These are phyloP conservation scores for Urechis unicinctus DNA, from an alignment of 2,888 invertebrate species.

Conservation along the genomic window DNA sequence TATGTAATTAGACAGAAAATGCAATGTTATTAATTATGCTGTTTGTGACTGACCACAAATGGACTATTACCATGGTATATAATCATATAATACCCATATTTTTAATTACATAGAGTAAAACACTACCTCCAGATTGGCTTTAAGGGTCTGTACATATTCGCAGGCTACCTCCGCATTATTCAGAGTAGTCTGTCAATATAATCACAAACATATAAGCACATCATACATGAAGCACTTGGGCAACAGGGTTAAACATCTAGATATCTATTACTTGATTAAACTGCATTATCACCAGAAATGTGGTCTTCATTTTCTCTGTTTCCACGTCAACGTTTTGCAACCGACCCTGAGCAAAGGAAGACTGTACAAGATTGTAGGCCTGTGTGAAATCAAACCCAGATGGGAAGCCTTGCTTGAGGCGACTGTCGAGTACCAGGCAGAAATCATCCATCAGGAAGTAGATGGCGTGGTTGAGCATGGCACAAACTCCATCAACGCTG, in stretches of 20 bases:
- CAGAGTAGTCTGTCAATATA: slow-evolving; percentile 64
- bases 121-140: slow-evolving; percentile 62
- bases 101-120: neutral
- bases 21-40: no score
- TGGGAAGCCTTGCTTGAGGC: slow-evolving; percentile 75
- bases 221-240: neutral
- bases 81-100: no score
- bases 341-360: slow-evolving; percentile 72
- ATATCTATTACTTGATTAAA: neutral
- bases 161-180: slow-evolving; percentile 88
- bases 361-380: slow-evolving; percentile 76
- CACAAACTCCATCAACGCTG: slow-evolving; percentile 92
- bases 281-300: slow-evolving; percentile 65
- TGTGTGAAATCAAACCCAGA: slow-evolving; percentile 54
- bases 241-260: neutral
- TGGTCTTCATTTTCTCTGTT: slow-evolving; percentile 61
- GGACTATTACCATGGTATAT: no score
- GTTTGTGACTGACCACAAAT: no score
- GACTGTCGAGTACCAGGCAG: slow-evolving; percentile 65
- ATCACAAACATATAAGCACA: neutral
- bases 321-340: slow-evolving; percentile 66
- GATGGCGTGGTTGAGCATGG: slow-evolving; percentile 88
- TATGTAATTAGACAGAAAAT: no score
- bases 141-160: slow-evolving; percentile 82
- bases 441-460: slow-evolving; percentile 80